These are phyloP conservation scores for Scomberomorus guttatus DNA, from an alignment of 2,797 vertebrate genomes.

Conservation along the genomic window DNA sequence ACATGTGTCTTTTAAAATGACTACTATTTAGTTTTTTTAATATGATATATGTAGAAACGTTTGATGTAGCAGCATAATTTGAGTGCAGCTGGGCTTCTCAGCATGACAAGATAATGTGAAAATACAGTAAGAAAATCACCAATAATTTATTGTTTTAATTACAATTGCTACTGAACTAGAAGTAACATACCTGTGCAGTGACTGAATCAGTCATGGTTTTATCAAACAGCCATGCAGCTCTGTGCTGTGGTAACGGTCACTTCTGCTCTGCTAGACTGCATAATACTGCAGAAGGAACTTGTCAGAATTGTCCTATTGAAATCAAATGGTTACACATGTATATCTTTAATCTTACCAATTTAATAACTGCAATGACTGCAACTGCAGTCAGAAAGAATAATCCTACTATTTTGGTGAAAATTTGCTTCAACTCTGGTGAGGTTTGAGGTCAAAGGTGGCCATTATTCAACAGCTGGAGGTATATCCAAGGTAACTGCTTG, in stretches of 20 bases:
- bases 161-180: constrained; percentile 5
- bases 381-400: too few species aligned
- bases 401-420: too few species aligned
- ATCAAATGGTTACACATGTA: neutral
- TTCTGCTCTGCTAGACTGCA: neutral
- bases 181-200: neutral
- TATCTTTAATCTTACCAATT: neutral
- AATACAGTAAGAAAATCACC: neutral
- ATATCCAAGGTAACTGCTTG: constrained; percentile 11
- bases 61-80: neutral
- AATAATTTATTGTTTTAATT: constrained; percentile 11
- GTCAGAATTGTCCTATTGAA: neutral
- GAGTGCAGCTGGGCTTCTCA: neutral
- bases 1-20: neutral
- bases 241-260: neutral
- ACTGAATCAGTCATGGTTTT: neutral
- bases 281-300: neutral
- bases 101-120: neutral
- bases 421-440: neutral
- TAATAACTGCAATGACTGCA: too few species aligned
- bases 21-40: too few species aligned
- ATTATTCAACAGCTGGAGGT: neutral
- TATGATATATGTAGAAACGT: neutral
- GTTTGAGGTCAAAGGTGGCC: constrained; percentile 1
- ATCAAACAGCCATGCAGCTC: constrained; percentile 1